phyloP scores from a whole-genome alignment of 2,888 invertebrate genomes.

The Lasioglossum pauxillum region DNA sequence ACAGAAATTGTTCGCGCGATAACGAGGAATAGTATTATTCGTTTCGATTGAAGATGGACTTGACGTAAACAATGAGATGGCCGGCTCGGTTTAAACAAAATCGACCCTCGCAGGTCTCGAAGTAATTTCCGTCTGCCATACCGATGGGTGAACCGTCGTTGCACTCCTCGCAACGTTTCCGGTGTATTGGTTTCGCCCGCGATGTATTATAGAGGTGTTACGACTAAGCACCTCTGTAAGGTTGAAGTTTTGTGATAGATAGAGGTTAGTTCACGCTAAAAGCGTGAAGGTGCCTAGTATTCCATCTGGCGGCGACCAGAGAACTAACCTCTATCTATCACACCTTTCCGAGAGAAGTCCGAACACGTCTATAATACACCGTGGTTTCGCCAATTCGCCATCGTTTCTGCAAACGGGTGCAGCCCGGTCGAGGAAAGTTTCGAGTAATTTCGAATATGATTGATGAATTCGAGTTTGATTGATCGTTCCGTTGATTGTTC shows the following conservation, averaged over 20 bases:
- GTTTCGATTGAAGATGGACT: constrained; percentile 3
- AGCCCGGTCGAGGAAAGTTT: not conserved
- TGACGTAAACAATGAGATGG: not conserved
- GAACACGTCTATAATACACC: too few relatives aligned
- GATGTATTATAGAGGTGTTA: too few relatives aligned
- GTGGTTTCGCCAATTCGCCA: not conserved
- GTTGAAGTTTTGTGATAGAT: too few relatives aligned
- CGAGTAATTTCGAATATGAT: not conserved
- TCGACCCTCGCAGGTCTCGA: not conserved
- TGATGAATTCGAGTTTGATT: too few relatives aligned
- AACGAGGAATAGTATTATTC: constrained; percentile 30
- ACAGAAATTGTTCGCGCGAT: constrained; percentile 36
- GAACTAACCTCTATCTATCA: too few relatives aligned
- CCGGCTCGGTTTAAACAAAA: not conserved
- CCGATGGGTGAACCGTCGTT: not conserved
- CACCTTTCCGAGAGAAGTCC: too few relatives aligned
- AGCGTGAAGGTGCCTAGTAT: too few relatives aligned
- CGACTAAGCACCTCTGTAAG: too few relatives aligned
- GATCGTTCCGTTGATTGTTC: not conserved
- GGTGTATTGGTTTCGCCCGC: not conserved
- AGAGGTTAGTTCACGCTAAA: too few relatives aligned
- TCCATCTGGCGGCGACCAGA: too few relatives aligned
- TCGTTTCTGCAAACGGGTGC: not conserved
- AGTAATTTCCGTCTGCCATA: not conserved
- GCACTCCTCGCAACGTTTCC: not conserved